Base-by-base conservation (phyloP, 2,113 vertebrate genomes). In the Abramis brama region DNA sequence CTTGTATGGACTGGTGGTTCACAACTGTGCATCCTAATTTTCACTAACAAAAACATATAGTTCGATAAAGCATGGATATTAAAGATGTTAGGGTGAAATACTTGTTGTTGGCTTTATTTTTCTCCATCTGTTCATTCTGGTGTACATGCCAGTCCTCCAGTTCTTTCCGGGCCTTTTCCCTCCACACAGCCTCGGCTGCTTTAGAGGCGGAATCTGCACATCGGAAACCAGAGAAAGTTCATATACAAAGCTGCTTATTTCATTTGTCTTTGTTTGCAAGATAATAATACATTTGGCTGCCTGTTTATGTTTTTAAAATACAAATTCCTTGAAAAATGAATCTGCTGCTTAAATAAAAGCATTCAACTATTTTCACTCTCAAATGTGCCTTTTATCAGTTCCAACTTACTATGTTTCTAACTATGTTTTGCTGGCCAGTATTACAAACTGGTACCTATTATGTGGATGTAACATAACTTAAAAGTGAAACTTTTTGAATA, bases 91-190 rank as follows among this genome's bases (percentile, higher is more conserved):
- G 21, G 4, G n/a, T 19, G n/a, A 82, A 76, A 50, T 85, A 99
- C 98, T 98, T 96, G 92, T 99, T 99, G 92, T 98, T 99, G 91
- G 94, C 95, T 91, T 98, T 97, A 92, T 98, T 99, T 93, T 98
- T 99, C 94, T 99, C 98, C 89, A 99, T 96, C 91, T 99, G 98
- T 85, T 99, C 98, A 1, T 91, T 97, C 93, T 99, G 98, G 87
- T 98, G 97, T 80, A 97, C 91, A 39, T 99, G 97, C 98, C 98
- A 99, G 87, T 99, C 98, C 86, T 99, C 98, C 85, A 99, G 94
- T 90, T 99, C 98, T 91, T 96, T 99, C 90, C 96, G 98, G 85
- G 98, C 98, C 89, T 97, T 99, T 88, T 99, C 97, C 88, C 95
- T 95, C 98, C 96, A 99, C 60, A 98, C 97, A 21, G 94, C 95